These are phyloP conservation scores for Dryobotodes eremita DNA, from an alignment of 2,888 invertebrate species.

Conservation along the genomic window DNA sequence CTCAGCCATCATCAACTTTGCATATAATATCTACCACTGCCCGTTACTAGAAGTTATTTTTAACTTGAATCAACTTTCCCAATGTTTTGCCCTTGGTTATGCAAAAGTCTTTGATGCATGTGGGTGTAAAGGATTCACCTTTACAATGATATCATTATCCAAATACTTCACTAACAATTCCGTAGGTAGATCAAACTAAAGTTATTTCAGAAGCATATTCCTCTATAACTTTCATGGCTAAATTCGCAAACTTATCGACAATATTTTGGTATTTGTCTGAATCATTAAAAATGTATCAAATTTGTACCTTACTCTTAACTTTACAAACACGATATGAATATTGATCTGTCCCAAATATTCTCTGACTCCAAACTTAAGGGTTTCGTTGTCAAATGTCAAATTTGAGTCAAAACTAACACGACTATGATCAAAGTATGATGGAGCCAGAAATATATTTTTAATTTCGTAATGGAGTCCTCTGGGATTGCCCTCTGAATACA, in stretches of 20 bases:
- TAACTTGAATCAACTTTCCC: too few relatives aligned
- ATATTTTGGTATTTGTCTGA: neutral
- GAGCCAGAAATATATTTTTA: slow-evolving; percentile 74
- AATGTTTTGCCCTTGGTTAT: neutral
- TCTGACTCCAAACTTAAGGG: slow-evolving; percentile 38
- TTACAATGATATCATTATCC: slow-evolving; percentile 25
- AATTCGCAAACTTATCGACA: neutral
- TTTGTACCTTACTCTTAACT: slow-evolving; percentile 16
- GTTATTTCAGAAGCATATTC: neutral
- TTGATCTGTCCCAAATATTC: slow-evolving; percentile 46
- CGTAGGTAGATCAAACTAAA: neutral
- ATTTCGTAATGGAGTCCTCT: slow-evolving; percentile 78
- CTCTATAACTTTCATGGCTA: too few relatives aligned
- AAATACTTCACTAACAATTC: slow-evolving; percentile 30
- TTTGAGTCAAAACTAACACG: slow-evolving; percentile 65
- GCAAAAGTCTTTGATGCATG: neutral
- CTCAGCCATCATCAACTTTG: neutral
- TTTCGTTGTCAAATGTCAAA: slow-evolving; percentile 63
- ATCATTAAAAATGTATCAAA: slow-evolving; percentile 13
- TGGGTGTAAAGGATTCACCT: slow-evolving; percentile 7
- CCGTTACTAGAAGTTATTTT: neutral
- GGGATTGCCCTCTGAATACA: slow-evolving; percentile 65
- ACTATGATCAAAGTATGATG: slow-evolving; percentile 53
- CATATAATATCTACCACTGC: neutral
- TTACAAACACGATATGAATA: slow-evolving; percentile 31